These are phyloP conservation scores for Bombus picipes DNA, from an alignment of 1,140 invertebrate species.

Conservation along the genomic window DNA sequence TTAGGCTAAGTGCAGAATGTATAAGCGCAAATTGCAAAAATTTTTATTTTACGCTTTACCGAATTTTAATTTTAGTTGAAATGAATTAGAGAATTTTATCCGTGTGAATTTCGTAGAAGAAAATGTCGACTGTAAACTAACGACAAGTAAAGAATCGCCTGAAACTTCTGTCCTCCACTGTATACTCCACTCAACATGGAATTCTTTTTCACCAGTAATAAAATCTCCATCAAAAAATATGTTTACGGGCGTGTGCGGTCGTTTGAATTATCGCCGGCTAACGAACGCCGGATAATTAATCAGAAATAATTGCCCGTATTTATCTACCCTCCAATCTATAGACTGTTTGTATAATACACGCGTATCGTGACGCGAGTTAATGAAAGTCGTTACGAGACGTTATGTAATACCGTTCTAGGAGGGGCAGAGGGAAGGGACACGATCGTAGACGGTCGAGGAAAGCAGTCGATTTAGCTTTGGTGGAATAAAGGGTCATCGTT, in stretches of 20 bases:
- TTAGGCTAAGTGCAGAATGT: no score
- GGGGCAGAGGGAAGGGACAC: neutral
- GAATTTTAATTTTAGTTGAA: no score
- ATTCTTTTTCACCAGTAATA: neutral
- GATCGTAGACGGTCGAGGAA: neutral
- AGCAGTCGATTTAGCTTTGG: neutral
- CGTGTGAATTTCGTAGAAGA: no score
- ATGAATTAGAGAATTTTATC: no score
- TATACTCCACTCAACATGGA: no score
- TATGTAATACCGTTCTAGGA: slow-evolving; percentile 28
- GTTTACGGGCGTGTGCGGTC: no score
- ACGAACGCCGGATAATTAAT: slow-evolving; percentile 43
- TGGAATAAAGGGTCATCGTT: slow-evolving; percentile 37
- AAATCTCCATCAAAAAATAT: neutral
- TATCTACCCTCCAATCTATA: slow-evolving; percentile 26
- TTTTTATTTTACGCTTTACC: no score
- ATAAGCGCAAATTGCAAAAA: no score
- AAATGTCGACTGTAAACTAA: no score
- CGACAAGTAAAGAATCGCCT: no score
- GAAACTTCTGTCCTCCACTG: no score
- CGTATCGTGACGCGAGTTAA: slow-evolving; percentile 39
- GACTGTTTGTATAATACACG: slow-evolving; percentile 19
- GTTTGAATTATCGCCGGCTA: slow-evolving; percentile 2
- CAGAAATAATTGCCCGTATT: slow-evolving; percentile 35
- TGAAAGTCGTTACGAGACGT: slow-evolving; percentile 45